Conservation (phyloP, 2,113 vertebrate species). For the Daubentonia madagascariensis region DNA sequence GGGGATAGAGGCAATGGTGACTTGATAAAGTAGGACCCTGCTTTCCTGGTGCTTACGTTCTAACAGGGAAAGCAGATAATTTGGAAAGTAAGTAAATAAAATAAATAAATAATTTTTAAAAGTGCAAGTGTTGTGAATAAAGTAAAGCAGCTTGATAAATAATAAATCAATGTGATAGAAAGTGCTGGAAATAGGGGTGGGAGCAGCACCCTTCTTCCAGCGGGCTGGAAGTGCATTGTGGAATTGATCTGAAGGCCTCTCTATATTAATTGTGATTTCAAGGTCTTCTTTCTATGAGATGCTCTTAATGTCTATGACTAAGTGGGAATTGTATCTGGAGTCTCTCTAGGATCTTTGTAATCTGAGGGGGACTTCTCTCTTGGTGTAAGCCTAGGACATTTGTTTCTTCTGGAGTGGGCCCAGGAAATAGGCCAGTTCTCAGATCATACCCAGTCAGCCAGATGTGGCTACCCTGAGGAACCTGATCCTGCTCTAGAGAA, state of each 20-base stretch:
- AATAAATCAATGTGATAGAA: not conserved
- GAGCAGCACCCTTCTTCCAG: not conserved
- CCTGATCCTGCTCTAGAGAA: not conserved
- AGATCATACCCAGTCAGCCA: not conserved
- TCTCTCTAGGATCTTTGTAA: not conserved
- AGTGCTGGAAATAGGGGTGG: not conserved
- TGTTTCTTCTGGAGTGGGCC: not conserved
- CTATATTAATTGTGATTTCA: not conserved
- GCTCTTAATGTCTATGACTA: not conserved
- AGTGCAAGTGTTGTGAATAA: not conserved
- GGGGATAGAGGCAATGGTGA: not conserved
- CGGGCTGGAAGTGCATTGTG: not conserved
- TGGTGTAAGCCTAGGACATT: not conserved
- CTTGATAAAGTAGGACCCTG: not conserved
- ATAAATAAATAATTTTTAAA: not conserved
- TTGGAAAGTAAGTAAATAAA: not conserved
- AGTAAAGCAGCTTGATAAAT: not conserved
- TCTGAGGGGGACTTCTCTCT: not conserved
- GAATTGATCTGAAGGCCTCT: not conserved
- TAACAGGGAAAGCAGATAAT: not conserved
- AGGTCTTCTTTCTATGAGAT: not conserved
- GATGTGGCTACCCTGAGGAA: not conserved
- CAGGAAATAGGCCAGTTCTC: not conserved
- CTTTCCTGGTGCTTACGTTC: not conserved
- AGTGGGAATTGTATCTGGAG: not conserved